A percentile compares a stretch with the other conserved stretches of the same genome.
These are phyloP conservation scores for Dryocosmus kuriphilus DNA, from an alignment of 2,888 invertebrate genomes.

Conservation along the genomic window DNA sequence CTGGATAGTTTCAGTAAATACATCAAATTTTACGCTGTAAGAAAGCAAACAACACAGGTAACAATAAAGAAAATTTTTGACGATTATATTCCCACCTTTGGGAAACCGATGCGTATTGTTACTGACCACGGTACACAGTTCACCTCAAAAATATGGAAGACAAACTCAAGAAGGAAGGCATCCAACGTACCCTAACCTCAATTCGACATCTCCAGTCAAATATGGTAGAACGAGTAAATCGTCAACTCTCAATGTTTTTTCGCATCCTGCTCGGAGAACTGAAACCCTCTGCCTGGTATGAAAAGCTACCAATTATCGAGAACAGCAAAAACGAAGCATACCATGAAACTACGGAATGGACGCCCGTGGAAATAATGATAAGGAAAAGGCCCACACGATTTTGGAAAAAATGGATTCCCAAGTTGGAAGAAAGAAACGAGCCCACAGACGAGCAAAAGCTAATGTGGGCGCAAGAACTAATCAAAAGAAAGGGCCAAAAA, in stretches of 20 bases:
- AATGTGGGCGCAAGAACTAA: not conserved
- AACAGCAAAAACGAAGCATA: slow-evolving; percentile 38
- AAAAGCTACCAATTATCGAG: slow-evolving; percentile 37
- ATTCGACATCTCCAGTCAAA: too few relatives aligned
- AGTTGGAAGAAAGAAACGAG: not conserved
- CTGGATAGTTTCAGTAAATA: too few relatives aligned
- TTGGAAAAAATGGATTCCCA: not conserved
- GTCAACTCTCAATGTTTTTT: slow-evolving; percentile 50
- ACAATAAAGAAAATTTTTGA: too few relatives aligned
- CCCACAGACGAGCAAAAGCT: not conserved
- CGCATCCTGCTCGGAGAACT: not conserved
- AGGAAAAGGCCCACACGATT: not conserved
- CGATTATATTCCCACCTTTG: too few relatives aligned
- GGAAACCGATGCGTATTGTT: too few relatives aligned
- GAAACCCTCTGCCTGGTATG: slow-evolving; percentile 29
- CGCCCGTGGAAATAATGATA: slow-evolving; percentile 20
- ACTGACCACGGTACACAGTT: too few relatives aligned
- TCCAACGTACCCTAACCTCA: too few relatives aligned
- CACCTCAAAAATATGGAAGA: too few relatives aligned
- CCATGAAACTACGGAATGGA: slow-evolving; percentile 38
- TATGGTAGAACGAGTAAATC: slow-evolving; percentile 53
- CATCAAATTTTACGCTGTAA: too few relatives aligned
- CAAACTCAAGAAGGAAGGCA: too few relatives aligned
- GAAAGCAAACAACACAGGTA: too few relatives aligned
- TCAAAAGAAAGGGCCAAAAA: not conserved